Base-by-base conservation (phyloP, 2,888 invertebrate species). In the Ischnus inquisitorius region DNA sequence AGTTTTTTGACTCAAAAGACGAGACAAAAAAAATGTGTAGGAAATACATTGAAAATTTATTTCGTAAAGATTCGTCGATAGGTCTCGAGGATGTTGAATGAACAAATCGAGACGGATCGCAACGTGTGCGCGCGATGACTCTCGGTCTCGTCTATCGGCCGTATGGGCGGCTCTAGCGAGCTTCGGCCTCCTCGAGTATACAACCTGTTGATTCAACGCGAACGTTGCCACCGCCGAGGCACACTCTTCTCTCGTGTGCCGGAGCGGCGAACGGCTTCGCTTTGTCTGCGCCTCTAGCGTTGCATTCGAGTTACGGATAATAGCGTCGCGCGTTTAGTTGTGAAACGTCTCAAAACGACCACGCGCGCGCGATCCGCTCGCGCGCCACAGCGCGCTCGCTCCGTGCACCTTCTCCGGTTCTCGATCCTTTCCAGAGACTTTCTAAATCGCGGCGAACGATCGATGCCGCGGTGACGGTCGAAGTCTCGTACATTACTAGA, bases 381-480 rank as follows among this genome's bases (percentile, higher is more conserved):
- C 60, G 68, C 74, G 16, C 39, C 19, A n/a, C n/a, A 12, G 19
- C 62, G 16, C 4, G 25, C 51, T 43, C 34, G 41, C 41, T 10
- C 25, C 25, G 67, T 54, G 71, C 69, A 71, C 83, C 83, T 83
- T 83, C 79, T 79, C 79, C 83, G n/a, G 65, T 71, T n/a, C 68
- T 62, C 78, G 67, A 77, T 80, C 77, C 80, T 74, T 74, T 72
- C 77, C 76, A 72, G 67, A 77, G 80, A 83, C 83, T 83, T 83
- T 83, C 83, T 83, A 83, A 83, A 83, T 83, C 54, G 76, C 54
- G 69, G 46, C 75, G 82, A 67, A 60, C 83, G 75, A 83, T 75
- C 79, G 75, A 82, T 65, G 82, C 62, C 54, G 60, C 72, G 62
- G 71, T 67, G 71, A 83, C 65, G 79, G 74, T 46, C 62, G 43